Evolutionary conservation across 2,888 invertebrate species (phyloP).

Genomic region (Philaethria dido): DNA sequence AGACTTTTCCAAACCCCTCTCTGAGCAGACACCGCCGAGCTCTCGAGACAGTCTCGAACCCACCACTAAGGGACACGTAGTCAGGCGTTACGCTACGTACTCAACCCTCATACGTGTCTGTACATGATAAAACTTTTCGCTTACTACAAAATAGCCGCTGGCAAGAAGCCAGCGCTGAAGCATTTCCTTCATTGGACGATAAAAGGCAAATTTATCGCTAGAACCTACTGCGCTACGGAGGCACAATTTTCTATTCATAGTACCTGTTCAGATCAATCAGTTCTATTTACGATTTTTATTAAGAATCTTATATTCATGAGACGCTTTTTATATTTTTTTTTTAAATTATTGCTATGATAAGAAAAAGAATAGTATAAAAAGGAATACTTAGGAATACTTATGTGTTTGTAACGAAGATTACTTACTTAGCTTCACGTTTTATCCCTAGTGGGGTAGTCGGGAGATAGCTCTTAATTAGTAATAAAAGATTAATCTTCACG

Average conservation of each 20-base stretch:
- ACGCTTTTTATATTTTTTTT: too few species aligned
- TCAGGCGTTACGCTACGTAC: background rate
- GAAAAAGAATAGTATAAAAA: too few species aligned
- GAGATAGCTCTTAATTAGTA: too few species aligned
- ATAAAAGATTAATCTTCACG: too few species aligned
- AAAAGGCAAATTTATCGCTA: constrained; percentile 36
- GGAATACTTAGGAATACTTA: too few species aligned
- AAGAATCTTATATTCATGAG: background rate
- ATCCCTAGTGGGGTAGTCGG: too few species aligned
- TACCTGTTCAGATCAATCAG: constrained; percentile 15
- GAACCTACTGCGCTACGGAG: constrained; percentile 23
- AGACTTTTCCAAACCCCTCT: background rate
- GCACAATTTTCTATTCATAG: constrained; percentile 22
- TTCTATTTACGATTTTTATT: background rate
- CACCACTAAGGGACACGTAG: background rate
- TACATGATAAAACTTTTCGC: constrained; percentile 17
- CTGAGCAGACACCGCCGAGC: background rate
- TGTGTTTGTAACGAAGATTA: too few species aligned
- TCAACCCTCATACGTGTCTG: constrained; percentile 4
- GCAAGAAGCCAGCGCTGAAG: constrained; percentile 24
- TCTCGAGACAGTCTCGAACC: background rate
- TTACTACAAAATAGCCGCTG: constrained; percentile 26
- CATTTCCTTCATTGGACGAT: constrained; percentile 34
- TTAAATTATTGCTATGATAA: too few species aligned
- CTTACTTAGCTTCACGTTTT: too few species aligned